Evolutionary conservation across 2,113 vertebrate species (phyloP), one percentile per base, ranked within the genome.

Genomic region (Hipposideros armiger): DNA sequence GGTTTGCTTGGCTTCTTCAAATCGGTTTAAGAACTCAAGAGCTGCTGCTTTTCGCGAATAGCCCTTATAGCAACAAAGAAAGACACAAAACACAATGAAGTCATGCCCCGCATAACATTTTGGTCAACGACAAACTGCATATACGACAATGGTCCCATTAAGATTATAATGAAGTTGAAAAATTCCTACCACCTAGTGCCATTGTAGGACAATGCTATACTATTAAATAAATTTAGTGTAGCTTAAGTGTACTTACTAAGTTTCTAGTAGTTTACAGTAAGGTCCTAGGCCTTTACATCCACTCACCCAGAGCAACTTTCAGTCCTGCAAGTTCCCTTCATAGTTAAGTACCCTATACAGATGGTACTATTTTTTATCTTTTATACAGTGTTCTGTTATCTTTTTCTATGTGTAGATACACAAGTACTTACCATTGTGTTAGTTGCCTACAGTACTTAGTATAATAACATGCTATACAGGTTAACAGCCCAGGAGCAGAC

Each of bases 21-120:
- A 98, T 32, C 99, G 98, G 76, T 99, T 99, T 52, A 99, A 98
- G 97, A 99, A 99, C 95, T 99, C 99, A 89, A 99, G 97, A 0
- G 99, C 99, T 7, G 99, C 99, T 72, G 99, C 99, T 98, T 99
- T 99, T 70, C 99, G 97, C 0, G 99, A 99, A 96, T 99, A 99
- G 16, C 99, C 99, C 99, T 99, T 96, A 36, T 96, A 20, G 83
- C 76, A 87, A 28, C 17, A 82, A 58, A n/a, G 60, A 70, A 69
- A 52, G 0, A 91, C 9, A 78, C 10, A 45, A 5, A 5, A 86
- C 30, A 32, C 78, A 92, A n/a, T 32, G 52, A 15, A 62, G 40
- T 32, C 36, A 30, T 1, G 15, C 24, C 26, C 36, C 26, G 40
- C 56, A 80, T 11, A 8, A 42, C 58, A 32, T 22, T 32, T 19